Percentiles rank a stretch among this genome's conserved stretches.
Conservation (phyloP, 2,888 invertebrate genomes). For the Euplagia quadripunctaria region DNA sequence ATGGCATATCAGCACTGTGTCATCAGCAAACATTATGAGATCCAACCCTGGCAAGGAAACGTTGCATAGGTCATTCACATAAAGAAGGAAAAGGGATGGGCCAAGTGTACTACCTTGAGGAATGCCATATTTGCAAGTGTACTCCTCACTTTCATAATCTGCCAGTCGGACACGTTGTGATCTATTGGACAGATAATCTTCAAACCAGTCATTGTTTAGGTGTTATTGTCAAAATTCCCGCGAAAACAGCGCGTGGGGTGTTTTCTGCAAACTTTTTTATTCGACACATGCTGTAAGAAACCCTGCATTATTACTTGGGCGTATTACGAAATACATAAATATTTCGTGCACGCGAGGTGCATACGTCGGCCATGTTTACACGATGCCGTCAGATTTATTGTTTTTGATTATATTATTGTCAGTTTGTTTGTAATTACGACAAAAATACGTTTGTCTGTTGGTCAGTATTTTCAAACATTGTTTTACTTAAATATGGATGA, state of each 20-base stretch:
- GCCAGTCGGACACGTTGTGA: no score
- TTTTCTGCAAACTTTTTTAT: slow-evolving; percentile 21
- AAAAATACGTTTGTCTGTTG: slow-evolving; percentile 46
- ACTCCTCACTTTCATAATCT: no score
- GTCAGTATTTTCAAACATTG: slow-evolving; percentile 47
- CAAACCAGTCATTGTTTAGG: no score
- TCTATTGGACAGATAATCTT: no score
- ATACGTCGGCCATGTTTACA: slow-evolving; percentile 37
- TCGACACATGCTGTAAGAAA: slow-evolving; percentile 12
- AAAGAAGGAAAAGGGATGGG: no score
- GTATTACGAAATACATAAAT: slow-evolving; percentile 27
- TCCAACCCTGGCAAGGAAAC: no score
- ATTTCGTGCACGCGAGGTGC: slow-evolving; percentile 34
- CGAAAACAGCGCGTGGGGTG: slow-evolving; percentile 9
- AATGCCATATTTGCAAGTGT: no score
- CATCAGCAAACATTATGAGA: no score
- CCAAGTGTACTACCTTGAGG: no score
- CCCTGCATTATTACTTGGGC: slow-evolving; percentile 17
- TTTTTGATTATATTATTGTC: slow-evolving; percentile 54
- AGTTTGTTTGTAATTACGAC: slow-evolving; percentile 53
- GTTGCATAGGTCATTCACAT: no score
- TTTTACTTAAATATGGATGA: slow-evolving; percentile 43
- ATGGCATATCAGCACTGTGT: no score
- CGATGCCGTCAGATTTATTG: slow-evolving; percentile 41
- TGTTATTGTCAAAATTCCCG: slow-evolving; percentile 19